These are phyloP conservation scores for Hepsetus odoe DNA, from an alignment of 2,113 vertebrate genomes.

Conservation along the genomic window DNA sequence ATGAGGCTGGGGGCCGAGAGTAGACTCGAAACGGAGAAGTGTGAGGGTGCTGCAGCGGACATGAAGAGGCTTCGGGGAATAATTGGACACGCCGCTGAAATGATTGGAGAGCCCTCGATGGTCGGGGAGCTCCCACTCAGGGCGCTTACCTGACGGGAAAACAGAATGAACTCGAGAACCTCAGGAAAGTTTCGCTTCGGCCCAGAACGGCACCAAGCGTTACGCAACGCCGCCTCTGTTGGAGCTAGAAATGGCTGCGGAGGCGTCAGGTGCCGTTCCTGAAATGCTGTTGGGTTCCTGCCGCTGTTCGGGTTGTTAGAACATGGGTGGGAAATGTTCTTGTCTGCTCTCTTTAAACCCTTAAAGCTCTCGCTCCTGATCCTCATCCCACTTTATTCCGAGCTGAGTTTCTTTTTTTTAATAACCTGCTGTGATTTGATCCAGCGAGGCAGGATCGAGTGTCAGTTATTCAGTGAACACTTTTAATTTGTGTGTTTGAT, in stretches of 20 bases:
- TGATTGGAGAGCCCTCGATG: conserved; percentile 31
- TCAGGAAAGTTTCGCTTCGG: not conserved
- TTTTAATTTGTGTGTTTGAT: not conserved
- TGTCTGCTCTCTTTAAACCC: not conserved
- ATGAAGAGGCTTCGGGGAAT: conserved; percentile 14
- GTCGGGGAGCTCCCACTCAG: conserved; percentile 18
- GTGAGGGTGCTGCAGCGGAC: not conserved
- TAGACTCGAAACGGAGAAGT: not conserved
- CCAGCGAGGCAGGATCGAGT: not conserved
- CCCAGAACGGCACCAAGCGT: not conserved
- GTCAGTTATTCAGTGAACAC: not conserved
- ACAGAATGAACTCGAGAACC: not conserved
- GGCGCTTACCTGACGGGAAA: not conserved
- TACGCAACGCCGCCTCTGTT: conserved; percentile 13
- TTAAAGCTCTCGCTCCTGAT: too few species aligned
- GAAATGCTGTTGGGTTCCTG: not conserved
- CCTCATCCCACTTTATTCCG: too few species aligned
- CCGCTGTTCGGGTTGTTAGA: not conserved
- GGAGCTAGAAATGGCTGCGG: not conserved
- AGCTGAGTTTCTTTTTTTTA: too few species aligned
- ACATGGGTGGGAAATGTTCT: not conserved
- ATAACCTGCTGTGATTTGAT: too few species aligned
- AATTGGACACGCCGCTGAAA: conserved; percentile 5
- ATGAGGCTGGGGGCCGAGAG: not conserved
- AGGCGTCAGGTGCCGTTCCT: conserved; percentile 4